Percentiles rank a stretch among this genome's conserved stretches.
Evolutionary conservation across 2,888 invertebrate species (phyloP).

Genomic region (Oligia latruncula): DNA sequence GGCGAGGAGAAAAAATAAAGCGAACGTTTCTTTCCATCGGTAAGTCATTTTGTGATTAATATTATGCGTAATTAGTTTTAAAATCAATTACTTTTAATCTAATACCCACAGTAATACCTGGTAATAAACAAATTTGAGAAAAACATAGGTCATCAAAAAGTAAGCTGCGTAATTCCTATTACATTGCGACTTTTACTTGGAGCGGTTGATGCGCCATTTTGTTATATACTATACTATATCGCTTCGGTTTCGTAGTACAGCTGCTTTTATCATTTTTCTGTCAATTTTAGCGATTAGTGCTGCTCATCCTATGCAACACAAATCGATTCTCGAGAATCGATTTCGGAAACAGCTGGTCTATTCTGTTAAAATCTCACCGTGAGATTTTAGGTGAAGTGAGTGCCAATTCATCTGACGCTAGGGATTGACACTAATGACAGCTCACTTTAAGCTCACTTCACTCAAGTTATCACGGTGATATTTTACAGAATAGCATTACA

Average conservation of each 20-base stretch:
- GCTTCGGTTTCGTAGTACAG: background rate
- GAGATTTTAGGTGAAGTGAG: too few species aligned
- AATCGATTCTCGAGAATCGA: slow-evolving; percentile 14
- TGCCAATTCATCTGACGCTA: too few species aligned
- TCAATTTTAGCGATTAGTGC: background rate
- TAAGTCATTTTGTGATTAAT: slow-evolving; percentile 6
- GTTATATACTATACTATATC: background rate
- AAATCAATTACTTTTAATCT: slow-evolving; percentile 2
- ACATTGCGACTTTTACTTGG: background rate
- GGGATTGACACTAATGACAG: too few species aligned
- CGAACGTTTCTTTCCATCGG: slow-evolving; percentile 15
- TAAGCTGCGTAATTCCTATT: background rate
- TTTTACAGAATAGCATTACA: too few species aligned
- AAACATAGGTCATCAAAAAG: background rate
- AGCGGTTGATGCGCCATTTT: background rate
- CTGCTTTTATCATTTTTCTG: background rate
- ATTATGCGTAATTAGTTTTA: slow-evolving; percentile 5
- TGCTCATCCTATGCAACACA: slow-evolving; percentile 1
- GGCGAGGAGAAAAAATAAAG: background rate
- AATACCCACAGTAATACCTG: too few species aligned
- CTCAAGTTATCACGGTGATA: too few species aligned
- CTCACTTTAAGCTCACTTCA: too few species aligned
- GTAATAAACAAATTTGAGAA: background rate
- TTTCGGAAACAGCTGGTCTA: slow-evolving; percentile 3
- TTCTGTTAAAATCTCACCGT: too few species aligned